Base-by-base conservation (phyloP, 2,888 invertebrate species). In the Phortica okadai region DNA sequence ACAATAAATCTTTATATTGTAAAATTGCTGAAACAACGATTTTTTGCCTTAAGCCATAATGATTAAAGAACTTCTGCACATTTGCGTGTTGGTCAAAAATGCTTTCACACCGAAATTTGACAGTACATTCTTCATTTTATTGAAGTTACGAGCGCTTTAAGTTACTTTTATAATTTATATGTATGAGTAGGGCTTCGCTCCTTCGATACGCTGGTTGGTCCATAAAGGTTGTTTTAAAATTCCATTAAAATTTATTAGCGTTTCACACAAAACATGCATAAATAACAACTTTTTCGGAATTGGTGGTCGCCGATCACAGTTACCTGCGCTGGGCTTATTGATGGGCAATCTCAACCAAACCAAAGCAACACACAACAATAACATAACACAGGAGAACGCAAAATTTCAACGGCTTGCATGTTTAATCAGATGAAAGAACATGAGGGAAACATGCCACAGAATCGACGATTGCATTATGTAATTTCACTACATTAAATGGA, bases 181-280 rank as follows among this genome's bases (percentile, higher is more conserved):
- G n/a, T n/a, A 41, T 16, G 41, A 54, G 54, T 59, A 74, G 67
- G 62, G 67, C 44, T 42, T 16, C 25, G 41, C 25, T 62, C 44
- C 16, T 54, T 64, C 70, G 73, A 66, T 66, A 70, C 64, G 21
- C 44, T 56, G 56, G 56, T 66, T 74, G 64, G 56, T 74, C 78
- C 76, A 82, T 84, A 86, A 86, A 86, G 84, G 84, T 84, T 84
- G 82, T 82, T 84, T 86, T 86, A 86, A 86, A 87, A 85, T 87
- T 86, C 87, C 86, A 86, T 86, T 86, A 85, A 86, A 87, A 86
- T 86, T 86, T 86, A 86, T 87, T 85, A 86, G 84, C 87, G 81
- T 85, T 86, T 86, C 86, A 86, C 86, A 86, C 86, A 86, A 86
- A 84, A 80, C 82, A 76, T 83, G 86, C 86, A 87, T 86, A 86